Evolutionary conservation across 2,797 vertebrate species (phyloP).

Genomic region (Gymnodraco acuticeps): DNA sequence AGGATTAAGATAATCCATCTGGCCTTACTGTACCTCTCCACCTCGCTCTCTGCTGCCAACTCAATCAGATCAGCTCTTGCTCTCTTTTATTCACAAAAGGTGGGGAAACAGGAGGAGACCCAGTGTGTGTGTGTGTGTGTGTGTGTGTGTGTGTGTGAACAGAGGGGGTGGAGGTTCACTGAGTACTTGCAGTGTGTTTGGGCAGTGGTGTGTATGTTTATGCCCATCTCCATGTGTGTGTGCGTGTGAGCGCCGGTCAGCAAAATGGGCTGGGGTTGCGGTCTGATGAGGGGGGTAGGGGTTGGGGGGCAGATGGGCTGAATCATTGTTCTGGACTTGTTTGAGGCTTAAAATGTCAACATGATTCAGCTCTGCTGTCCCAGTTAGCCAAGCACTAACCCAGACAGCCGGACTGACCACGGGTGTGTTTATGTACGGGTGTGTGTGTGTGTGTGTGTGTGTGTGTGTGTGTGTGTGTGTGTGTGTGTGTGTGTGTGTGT

Average conservation of each 20-base stretch:
- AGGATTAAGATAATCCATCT: conserved; percentile 83
- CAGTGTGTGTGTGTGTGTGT: conserved; percentile 56
- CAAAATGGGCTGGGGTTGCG: conserved; percentile 80
- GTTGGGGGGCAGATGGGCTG: conserved; percentile 67
- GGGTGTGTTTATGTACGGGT: conserved; percentile 69
- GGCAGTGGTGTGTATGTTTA: conserved; percentile 67
- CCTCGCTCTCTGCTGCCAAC: conserved; percentile 72
- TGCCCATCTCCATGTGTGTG: conserved; percentile 53
- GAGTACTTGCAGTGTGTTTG: conserved; percentile 62
- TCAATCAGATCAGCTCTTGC: conserved; percentile 78
- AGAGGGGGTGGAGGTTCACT: conserved; percentile 38
- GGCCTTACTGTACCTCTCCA: conserved; percentile 80
- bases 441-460: conserved; percentile 15
- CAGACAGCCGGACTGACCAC: conserved; percentile 83
- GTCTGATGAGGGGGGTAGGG: conserved; percentile 55
- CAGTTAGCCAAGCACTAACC: conserved; percentile 85
- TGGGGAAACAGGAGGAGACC: conserved; percentile 67
- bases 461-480: conserved; percentile 14
- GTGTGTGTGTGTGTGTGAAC: conserved; percentile 57
- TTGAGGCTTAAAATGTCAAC: conserved; percentile 86
- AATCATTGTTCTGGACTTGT: conserved; percentile 85
- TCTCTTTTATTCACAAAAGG: conserved; percentile 75
- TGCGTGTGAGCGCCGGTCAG: conserved; percentile 55
- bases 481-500: conserved; percentile 40
- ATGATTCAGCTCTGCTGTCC: conserved; percentile 84